Conservation (phyloP, 2,113 vertebrate species). For the Myanophis thanlyinensis region DNA sequence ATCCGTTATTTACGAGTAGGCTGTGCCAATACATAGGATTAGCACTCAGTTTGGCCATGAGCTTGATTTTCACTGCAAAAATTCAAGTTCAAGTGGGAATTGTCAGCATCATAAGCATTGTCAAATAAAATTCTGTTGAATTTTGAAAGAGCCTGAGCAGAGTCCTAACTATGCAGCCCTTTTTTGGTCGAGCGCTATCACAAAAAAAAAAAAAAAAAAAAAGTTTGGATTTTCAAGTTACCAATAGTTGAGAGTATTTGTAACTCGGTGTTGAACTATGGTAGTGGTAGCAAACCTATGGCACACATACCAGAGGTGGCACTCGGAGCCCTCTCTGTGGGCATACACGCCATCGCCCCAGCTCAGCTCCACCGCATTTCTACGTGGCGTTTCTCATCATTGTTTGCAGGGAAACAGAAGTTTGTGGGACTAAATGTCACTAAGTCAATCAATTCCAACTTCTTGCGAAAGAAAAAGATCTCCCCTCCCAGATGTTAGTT, state of each 20-base stretch:
- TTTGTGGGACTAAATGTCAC: too few relatives aligned
- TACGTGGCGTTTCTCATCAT: too few relatives aligned
- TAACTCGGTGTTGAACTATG: background rate
- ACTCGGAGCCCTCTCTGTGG: too few relatives aligned
- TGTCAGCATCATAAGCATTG: background rate
- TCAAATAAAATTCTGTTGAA: background rate
- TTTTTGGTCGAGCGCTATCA: background rate
- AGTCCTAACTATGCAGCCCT: background rate
- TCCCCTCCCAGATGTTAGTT: too few relatives aligned
- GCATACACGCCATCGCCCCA: too few relatives aligned
- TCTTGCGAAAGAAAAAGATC: too few relatives aligned
- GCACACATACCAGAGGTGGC: too few relatives aligned
- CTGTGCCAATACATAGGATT: background rate
- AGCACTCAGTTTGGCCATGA: background rate
- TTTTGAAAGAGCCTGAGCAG: background rate
- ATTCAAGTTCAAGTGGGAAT: background rate
- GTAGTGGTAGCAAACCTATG: too few relatives aligned
- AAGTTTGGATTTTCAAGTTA: background rate
- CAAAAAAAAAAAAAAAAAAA: background rate
- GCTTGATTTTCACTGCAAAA: background rate
- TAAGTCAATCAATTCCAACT: too few relatives aligned
- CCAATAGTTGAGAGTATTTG: background rate
- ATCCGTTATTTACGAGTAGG: background rate
- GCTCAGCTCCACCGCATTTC: too few relatives aligned
- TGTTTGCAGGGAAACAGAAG: too few relatives aligned